A percentile compares a stretch with the other conserved stretches of the same genome.
Conservation (phyloP, 2,888 invertebrate genomes). For the Trypoxylon attenuatum region DNA sequence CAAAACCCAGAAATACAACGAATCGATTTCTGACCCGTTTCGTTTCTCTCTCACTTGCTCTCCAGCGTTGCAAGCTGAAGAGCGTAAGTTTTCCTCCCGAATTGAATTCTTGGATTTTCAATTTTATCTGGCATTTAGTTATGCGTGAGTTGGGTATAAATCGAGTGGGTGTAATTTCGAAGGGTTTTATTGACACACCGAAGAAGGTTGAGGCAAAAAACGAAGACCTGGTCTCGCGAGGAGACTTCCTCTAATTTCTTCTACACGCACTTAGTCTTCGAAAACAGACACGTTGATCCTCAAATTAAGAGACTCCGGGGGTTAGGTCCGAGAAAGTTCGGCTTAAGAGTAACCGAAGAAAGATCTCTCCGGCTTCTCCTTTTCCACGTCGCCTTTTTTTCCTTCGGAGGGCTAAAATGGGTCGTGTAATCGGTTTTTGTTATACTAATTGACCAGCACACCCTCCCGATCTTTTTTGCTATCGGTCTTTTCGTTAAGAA, state of each 20-base stretch:
- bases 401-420: conserved; percentile 9
- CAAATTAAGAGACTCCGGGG: conserved; percentile 49
- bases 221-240: conserved; percentile 13
- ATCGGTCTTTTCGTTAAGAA: background rate
- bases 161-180: too few species aligned
- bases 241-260: conserved; percentile 36
- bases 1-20: conserved; percentile 18
- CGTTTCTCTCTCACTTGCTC: conserved; percentile 8
- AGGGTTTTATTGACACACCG: too few species aligned
- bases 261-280: conserved; percentile 39
- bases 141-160: too few species aligned
- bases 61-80: background rate
- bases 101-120: background rate
- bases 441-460: conserved; percentile 33
- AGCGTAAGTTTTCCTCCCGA: too few species aligned
- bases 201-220: conserved; percentile 8
- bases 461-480: background rate
- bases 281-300: conserved; percentile 50
- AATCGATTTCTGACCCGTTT: conserved; percentile 31
- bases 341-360: conserved; percentile 35
- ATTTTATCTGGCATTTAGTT: too few species aligned
- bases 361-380: conserved; percentile 23
- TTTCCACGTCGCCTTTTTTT: conserved; percentile 14
- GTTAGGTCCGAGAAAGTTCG: conserved; percentile 37
- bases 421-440: conserved; percentile 41